Percentiles rank a stretch among this genome's conserved stretches.
Evolutionary conservation across 2,888 invertebrate genomes (phyloP).

Genomic region (Heliconius erato): DNA sequence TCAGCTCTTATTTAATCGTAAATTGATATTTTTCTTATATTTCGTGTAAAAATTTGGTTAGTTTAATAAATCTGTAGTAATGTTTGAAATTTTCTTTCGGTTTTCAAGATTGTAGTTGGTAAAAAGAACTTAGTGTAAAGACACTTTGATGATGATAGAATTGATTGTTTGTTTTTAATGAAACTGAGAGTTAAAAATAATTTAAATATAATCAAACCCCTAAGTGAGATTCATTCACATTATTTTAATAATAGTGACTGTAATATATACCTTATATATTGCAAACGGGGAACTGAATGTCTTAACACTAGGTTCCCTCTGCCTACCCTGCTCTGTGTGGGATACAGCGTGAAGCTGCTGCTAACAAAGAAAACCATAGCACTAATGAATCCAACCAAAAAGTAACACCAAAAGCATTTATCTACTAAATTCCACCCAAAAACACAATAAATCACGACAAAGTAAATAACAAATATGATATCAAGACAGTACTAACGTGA

Average conservation of each 20-base stretch:
- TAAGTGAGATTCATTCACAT: too few relatives aligned
- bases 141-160: background rate
- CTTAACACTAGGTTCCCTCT: too few relatives aligned
- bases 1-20: slow-evolving; percentile 37
- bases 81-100: background rate
- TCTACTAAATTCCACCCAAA: background rate
- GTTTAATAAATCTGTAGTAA: background rate
- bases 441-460: slow-evolving; percentile 25
- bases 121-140: background rate
- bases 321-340: too few relatives aligned
- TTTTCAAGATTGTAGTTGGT: background rate
- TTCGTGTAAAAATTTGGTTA: background rate
- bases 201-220: background rate
- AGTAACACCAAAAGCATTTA: background rate
- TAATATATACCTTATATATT: too few relatives aligned
- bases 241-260: too few relatives aligned
- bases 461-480: slow-evolving; percentile 15
- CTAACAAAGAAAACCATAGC: background rate
- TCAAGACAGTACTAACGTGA: slow-evolving; percentile 55
- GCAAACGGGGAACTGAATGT: too few relatives aligned
- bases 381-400: background rate
- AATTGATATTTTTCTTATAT: slow-evolving; percentile 26
- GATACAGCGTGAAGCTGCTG: too few relatives aligned
- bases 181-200: background rate
- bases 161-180: too few relatives aligned